phyloP scores from a whole-genome alignment of 2,888 invertebrate species.

The Sialis lutaria region DNA sequence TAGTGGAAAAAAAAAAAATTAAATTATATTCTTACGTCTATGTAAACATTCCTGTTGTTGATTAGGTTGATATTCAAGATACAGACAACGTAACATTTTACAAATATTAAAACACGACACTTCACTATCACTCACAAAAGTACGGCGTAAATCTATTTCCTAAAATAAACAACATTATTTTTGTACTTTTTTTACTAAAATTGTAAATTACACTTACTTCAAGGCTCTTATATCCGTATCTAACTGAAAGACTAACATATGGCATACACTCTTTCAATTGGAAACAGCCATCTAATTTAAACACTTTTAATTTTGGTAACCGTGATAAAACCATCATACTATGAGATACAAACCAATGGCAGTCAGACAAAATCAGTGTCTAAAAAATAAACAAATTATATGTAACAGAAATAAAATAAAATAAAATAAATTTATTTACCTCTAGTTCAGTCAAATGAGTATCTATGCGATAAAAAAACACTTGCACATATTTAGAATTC shows the following conservation, averaged over 20 bases:
- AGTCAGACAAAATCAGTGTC: slow-evolving; percentile 53
- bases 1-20: too few relatives aligned
- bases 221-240: slow-evolving; percentile 48
- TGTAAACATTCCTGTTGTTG: too few relatives aligned
- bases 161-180: not conserved
- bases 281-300: slow-evolving; percentile 45
- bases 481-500: not conserved
- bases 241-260: slow-evolving; percentile 40
- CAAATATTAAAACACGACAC: slow-evolving; percentile 4
- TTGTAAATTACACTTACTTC: slow-evolving; percentile 23
- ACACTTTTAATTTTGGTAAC: slow-evolving; percentile 36
- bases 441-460: slow-evolving; percentile 2
- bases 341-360: slow-evolving; percentile 57
- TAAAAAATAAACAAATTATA: slow-evolving; percentile 19
- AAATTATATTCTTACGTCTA: too few relatives aligned
- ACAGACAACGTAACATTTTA: slow-evolving; percentile 1
- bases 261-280: slow-evolving; percentile 47
- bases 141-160: slow-evolving; percentile 4
- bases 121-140: slow-evolving; percentile 4
- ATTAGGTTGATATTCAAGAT: not conserved
- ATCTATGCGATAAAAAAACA: slow-evolving; percentile 1
- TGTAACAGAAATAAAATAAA: not conserved
- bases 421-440: not conserved
- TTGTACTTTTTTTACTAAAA: not conserved
- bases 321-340: slow-evolving; percentile 58